These are phyloP conservation scores for Epinephelus moara DNA, from an alignment of 2,113 vertebrate species.

Conservation along the genomic window DNA sequence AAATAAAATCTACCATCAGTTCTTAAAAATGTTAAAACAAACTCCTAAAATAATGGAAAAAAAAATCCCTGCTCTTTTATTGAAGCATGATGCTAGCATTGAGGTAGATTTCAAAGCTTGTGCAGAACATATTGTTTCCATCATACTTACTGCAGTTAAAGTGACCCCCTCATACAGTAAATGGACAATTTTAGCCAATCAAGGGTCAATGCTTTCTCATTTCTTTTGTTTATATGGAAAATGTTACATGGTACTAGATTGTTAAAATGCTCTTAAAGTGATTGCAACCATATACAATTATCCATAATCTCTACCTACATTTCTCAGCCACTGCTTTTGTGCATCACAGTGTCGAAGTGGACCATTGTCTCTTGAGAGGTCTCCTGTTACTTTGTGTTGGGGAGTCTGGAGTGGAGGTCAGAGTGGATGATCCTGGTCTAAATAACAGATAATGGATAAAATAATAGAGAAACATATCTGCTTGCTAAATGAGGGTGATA, in stretches of 20 bases:
- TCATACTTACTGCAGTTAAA: slow-evolving; percentile 43
- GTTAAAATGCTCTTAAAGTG: slow-evolving; percentile 18
- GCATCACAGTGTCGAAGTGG: slow-evolving; percentile 20
- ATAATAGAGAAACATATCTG: slow-evolving; percentile 37
- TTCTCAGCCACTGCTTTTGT: slow-evolving; percentile 24
- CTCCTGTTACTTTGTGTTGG: slow-evolving; percentile 26
- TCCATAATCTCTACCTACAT: slow-evolving; percentile 13
- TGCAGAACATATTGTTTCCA: slow-evolving; percentile 51
- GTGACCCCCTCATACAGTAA: slow-evolving; percentile 24
- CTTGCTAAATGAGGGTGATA: slow-evolving; percentile 42
- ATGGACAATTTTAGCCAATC: slow-evolving; percentile 53
- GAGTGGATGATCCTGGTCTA: slow-evolving; percentile 22
- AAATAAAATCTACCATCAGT: slow-evolving; percentile 1
- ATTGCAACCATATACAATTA: slow-evolving; percentile 40
- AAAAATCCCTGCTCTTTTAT: background rate
- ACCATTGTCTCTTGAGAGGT: slow-evolving; percentile 11
- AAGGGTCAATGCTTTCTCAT: slow-evolving; percentile 29
- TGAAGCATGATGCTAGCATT: background rate
- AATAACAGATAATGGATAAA: slow-evolving; percentile 36
- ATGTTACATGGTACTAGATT: background rate
- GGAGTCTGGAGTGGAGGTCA: slow-evolving; percentile 35
- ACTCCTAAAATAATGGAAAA: background rate
- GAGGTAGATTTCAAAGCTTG: slow-evolving; percentile 19
- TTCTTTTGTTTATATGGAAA: slow-evolving; percentile 32
- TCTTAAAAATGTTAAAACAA: slow-evolving; percentile 15